Evolutionary conservation across 53 echinoderm and acorn worm genomes (phyloP).

Genomic region (Henricia sp.): DNA sequence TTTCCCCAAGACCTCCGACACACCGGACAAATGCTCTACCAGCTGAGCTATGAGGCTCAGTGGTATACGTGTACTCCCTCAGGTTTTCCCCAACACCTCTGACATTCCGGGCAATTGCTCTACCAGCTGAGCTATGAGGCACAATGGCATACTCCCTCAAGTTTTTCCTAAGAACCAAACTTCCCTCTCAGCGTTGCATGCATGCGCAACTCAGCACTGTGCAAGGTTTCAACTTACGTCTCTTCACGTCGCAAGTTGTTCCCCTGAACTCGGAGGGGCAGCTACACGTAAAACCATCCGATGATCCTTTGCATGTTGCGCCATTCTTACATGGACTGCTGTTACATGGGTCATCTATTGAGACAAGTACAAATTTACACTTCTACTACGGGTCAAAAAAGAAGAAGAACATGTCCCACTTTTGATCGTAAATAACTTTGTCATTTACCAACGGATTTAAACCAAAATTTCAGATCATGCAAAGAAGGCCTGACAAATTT

Average conservation of each 20-base stretch:
- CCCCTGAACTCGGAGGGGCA: background rate
- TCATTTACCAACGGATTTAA: no score
- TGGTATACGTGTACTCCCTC: no score
- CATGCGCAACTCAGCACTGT: no score
- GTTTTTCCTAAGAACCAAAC: background rate
- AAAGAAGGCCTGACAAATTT: no score
- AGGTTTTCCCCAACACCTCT: background rate
- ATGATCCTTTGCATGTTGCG: background rate
- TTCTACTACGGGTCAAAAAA: background rate
- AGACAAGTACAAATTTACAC: no score
- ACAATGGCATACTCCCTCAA: background rate
- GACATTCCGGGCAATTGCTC: background rate
- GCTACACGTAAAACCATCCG: background rate
- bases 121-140: background rate
- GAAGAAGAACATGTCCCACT: background rate
- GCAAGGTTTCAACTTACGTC: slow-evolving; percentile 25
- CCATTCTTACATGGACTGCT: background rate
- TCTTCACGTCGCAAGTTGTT: background rate
- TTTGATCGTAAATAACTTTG: no score
- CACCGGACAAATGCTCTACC: no score
- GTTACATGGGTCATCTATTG: background rate
- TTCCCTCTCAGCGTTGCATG: no score
- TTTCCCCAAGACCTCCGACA: no score
- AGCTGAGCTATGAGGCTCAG: no score
- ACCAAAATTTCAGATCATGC: no score